A percentile compares a stretch with the other conserved stretches of the same genome.
These are phyloP conservation scores for Calycopis cecrops DNA, from an alignment of 1,140 invertebrate genomes.

Conservation along the genomic window DNA sequence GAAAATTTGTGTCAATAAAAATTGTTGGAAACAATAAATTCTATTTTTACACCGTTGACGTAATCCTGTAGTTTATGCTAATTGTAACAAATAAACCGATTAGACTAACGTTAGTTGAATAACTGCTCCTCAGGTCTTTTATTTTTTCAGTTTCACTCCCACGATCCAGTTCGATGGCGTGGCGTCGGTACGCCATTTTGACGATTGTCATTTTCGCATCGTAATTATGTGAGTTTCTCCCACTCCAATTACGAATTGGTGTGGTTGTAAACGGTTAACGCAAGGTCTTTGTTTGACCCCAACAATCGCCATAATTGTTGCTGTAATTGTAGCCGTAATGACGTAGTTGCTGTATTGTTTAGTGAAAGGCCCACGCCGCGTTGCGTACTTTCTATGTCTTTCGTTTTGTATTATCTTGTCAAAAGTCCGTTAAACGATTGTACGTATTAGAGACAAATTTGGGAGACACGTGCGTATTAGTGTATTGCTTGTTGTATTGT, in stretches of 20 bases:
- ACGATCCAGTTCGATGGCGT: slow-evolving; percentile 64
- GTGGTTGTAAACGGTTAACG: slow-evolving; percentile 26
- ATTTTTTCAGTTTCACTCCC: slow-evolving; percentile 68
- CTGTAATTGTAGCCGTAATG: slow-evolving; percentile 31
- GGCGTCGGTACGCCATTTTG: slow-evolving; percentile 40
- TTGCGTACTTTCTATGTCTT: slow-evolving; percentile 4
- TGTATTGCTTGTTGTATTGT: background rate
- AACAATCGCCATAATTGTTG: slow-evolving; percentile 47
- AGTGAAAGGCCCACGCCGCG: slow-evolving; percentile 13
- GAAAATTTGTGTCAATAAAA: too few species aligned
- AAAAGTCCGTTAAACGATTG: slow-evolving; percentile 7
- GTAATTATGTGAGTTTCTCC: slow-evolving; percentile 67
- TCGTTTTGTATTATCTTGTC: slow-evolving; percentile 4
- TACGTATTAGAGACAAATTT: background rate
- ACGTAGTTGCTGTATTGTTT: slow-evolving; percentile 8
- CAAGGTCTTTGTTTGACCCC: slow-evolving; percentile 60
- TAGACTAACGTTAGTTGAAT: too few species aligned
- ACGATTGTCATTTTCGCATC: slow-evolving; percentile 64
- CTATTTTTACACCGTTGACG: too few species aligned
- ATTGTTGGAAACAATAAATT: too few species aligned
- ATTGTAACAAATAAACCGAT: too few species aligned
- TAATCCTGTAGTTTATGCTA: too few species aligned
- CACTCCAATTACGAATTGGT: slow-evolving; percentile 62
- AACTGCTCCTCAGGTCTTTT: slow-evolving; percentile 49
- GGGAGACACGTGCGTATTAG: background rate